Conservation (phyloP, 2,888 invertebrate species). For the Amorpha juglandis region DNA sequence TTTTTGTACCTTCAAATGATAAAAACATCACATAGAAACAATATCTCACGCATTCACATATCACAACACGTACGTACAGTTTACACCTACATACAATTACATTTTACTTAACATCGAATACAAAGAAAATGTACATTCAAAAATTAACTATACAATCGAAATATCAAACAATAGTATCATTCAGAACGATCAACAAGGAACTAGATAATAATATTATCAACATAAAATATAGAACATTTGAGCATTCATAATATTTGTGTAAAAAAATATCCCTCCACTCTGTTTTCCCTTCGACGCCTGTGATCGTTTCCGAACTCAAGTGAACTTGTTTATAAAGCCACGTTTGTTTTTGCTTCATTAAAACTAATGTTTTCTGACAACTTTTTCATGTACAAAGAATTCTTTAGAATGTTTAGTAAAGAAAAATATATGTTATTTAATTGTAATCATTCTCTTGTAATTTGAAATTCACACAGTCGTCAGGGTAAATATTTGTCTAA, state of each 20-base stretch:
- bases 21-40: conserved; percentile 64
- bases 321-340: conserved; percentile 31
- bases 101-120: conserved; percentile 54
- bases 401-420: neutral
- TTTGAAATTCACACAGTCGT: conserved; percentile 18
- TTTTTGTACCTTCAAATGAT: conserved; percentile 67
- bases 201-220: conserved; percentile 77
- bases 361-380: neutral
- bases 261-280: conserved; percentile 77
- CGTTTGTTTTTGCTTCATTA: neutral
- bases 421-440: conserved; percentile 11
- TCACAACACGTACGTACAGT: conserved; percentile 78
- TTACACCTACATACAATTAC: conserved; percentile 57
- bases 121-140: conserved; percentile 60
- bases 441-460: neutral
- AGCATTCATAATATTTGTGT: conserved; percentile 79
- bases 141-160: conserved; percentile 64
- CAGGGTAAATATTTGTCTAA: conserved; percentile 4
- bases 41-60: conserved; percentile 71
- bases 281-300: conserved; percentile 50
- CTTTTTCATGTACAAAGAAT: neutral
- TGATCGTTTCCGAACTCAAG: conserved; percentile 54
- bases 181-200: conserved; percentile 73
- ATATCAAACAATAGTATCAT: conserved; percentile 65
- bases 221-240: conserved; percentile 79